Conservation (phyloP, 2,888 invertebrate genomes). For the Heterodera filipjevi region DNA sequence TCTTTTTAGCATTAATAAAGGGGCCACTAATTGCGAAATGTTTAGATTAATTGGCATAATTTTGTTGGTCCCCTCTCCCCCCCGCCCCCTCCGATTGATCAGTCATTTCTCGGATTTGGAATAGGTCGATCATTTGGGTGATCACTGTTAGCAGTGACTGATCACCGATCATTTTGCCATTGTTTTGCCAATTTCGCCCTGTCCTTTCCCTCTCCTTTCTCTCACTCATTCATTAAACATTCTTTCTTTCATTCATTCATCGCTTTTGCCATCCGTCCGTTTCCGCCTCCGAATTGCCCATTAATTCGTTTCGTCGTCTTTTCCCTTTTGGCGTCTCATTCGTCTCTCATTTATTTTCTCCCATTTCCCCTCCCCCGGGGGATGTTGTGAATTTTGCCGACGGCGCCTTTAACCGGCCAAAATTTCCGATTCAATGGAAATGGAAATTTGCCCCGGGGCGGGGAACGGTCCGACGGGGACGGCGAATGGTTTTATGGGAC, state of each 20-base stretch:
- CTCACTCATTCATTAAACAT: not conserved
- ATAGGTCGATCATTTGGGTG: too few species aligned
- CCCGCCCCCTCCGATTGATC: too few species aligned
- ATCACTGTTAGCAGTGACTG: too few species aligned
- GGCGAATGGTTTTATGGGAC: constrained; percentile 2
- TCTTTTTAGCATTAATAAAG: not conserved
- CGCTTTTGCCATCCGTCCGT: not conserved
- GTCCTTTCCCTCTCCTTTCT: not conserved
- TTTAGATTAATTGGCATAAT: too few species aligned
- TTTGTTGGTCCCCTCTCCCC: too few species aligned
- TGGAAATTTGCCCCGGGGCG: constrained; percentile 1
- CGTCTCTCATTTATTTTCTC: not conserved
- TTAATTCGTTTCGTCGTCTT: not conserved
- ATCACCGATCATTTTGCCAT: not conserved
- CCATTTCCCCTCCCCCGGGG: not conserved
- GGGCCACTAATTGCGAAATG: too few species aligned
- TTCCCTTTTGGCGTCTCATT: not conserved
- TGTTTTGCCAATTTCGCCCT: not conserved
- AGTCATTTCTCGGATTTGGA: too few species aligned
- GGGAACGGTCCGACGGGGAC: not conserved
- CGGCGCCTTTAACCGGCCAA: constrained; percentile 9
- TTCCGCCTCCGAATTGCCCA: constrained; percentile 9
- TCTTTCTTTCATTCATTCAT: not conserved
- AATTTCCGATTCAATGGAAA: constrained; percentile 12
- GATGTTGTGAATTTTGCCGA: not conserved